Evolutionary conservation across 1,140 invertebrate species (phyloP), one percentile per base, ranked within the genome.

Genomic region (Aricia agestis): DNA sequence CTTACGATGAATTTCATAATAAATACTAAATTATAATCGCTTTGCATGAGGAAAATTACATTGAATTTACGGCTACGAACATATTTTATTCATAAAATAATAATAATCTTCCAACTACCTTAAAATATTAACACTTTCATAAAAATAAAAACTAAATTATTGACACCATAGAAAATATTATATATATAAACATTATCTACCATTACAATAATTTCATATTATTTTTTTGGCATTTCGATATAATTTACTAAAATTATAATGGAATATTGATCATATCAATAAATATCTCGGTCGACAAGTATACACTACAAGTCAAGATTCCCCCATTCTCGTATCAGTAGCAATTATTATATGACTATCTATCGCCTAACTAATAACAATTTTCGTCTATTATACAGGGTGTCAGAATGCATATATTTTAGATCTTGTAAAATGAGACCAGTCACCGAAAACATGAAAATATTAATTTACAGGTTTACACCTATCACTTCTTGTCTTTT

Each of bases 311-410:
- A 19, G 18, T 63, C 59, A 63, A 25, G 18, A 19, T 63, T 63
- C 6, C 59, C n/a, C 58, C 58, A 59, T n/a, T 17, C 0, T 18
- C 58, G 18, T 17, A 63, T 63, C 59, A 63, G 19, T 25, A 63
- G 18, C 18, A 19, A 63, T 63, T 63, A 63, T 63, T 18, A 11
- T 63, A 63, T 63, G 59, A 63, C 59, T 63, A 63, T 59, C 58
- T 59, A 59, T 18, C 58, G 17, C 59, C 59, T 63, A 63, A 25
- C 59, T 63, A 63, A 63, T 10, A 63, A 63, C 59, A 63, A 63
- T 19, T 25, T 18, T 63, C 59, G 19, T 25, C 19, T 19, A 59
- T 59, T 36, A 36, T 36, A 36, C 36, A 36, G 36, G 36, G 36
- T 36, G 36, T 36, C 36, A 36, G 36, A 36, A 36, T 36, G 25